phyloP scores from a whole-genome alignment of 2,113 vertebrate genomes.

The Aramus guarauna region DNA sequence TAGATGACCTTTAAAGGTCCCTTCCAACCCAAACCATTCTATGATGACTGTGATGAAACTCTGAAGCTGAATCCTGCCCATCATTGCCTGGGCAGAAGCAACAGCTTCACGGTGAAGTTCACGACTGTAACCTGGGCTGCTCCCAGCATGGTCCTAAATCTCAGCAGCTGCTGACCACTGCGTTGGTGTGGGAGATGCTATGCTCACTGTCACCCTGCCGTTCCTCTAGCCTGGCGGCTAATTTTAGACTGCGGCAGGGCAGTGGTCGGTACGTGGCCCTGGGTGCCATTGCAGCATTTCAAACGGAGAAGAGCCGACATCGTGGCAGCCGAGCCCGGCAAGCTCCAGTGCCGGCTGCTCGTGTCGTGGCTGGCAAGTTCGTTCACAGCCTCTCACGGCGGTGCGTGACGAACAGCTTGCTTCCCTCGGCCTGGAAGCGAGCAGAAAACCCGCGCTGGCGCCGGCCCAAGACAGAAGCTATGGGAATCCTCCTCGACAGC shows the following conservation, averaged over 20 bases:
- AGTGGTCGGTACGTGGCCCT: rapidly evolving
- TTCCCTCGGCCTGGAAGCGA: background rate
- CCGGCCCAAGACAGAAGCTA: background rate
- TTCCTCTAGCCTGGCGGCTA: rapidly evolving
- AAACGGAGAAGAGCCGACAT: rapidly evolving
- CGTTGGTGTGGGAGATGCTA: rapidly evolving
- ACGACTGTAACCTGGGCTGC: background rate
- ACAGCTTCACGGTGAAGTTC: background rate
- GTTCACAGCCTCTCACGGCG: background rate
- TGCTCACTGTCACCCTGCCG: rapidly evolving
- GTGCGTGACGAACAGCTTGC: background rate
- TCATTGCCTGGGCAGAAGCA: background rate
- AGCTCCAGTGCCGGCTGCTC: background rate
- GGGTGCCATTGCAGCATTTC: background rate
- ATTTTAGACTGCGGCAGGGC: background rate
- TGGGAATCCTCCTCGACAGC: constrained; percentile 2
- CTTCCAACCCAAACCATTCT: background rate
- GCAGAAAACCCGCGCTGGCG: background rate
- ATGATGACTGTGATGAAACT: background rate
- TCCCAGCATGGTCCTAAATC: background rate
- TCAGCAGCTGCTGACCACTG: background rate
- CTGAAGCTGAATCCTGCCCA: background rate
- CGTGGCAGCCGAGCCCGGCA: rapidly evolving
- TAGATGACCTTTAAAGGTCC: background rate
- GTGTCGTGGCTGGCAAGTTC: background rate